These are phyloP conservation scores for Pachyrhynchus sulphureomaculatus DNA, from an alignment of 1,140 invertebrate genomes.

Conservation along the genomic window DNA sequence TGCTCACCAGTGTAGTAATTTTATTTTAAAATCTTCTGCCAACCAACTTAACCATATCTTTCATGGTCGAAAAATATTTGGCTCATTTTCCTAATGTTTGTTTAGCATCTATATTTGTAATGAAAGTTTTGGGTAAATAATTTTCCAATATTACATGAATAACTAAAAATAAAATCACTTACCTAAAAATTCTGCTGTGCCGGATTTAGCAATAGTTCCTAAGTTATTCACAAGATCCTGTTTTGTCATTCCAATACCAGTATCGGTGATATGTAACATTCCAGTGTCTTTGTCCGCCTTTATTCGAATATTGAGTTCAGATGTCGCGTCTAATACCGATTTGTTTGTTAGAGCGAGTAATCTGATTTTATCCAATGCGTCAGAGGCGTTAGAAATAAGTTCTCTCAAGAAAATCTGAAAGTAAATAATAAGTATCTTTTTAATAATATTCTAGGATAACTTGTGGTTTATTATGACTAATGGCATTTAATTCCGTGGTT, in stretches of 20 bases:
- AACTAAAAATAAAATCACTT: conserved; percentile 57
- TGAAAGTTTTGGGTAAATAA: no score
- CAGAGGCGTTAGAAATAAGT: conserved; percentile 95
- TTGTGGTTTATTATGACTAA: neutral
- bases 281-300: conserved; percentile 97
- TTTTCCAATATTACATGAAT: no score
- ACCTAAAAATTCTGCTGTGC: conserved; percentile 95
- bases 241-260: conserved; percentile 98
- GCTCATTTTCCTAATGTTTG: no score
- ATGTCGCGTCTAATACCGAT: conserved; percentile 71
- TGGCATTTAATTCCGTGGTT: no score
- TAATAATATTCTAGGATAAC: no score
- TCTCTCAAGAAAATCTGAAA: conserved; percentile 91
- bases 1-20: no score
- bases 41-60: no score
- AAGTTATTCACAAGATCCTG: conserved; percentile 93
- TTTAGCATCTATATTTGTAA: no score
- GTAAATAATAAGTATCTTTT: neutral
- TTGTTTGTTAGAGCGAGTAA: conserved; percentile 89
- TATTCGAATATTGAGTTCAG: conserved; percentile 89
- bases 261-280: conserved; percentile 92
- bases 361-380: conserved; percentile 94
- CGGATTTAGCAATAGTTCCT: conserved; percentile 99
- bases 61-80: no score
- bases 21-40: no score